Evolutionary conservation across 2,888 invertebrate genomes (phyloP).

Genomic region (Lasioglossum leucozonium): DNA sequence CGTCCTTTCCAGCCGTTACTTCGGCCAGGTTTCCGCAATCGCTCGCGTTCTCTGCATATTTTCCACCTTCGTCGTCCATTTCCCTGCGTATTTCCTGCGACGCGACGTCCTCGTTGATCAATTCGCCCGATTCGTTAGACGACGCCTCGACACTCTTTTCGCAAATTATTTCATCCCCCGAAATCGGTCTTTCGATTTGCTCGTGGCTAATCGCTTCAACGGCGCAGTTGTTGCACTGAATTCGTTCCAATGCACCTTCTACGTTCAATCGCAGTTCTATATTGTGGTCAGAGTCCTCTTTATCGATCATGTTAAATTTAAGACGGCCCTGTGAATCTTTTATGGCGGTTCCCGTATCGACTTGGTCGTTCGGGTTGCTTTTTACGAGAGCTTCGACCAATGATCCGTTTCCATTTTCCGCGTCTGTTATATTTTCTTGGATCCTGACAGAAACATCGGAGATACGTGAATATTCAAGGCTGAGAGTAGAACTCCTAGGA

Average conservation of each 20-base stretch:
- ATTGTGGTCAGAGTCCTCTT: not conserved
- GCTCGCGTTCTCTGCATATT: not conserved
- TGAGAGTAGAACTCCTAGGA: not conserved
- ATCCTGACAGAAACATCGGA: not conserved
- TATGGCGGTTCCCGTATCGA: not conserved
- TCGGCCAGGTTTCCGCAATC: constrained; percentile 14
- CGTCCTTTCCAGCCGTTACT: not conserved
- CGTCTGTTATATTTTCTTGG: not conserved
- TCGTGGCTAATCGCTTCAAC: not conserved
- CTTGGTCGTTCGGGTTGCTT: not conserved
- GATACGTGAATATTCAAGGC: not conserved
- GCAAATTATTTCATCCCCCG: not conserved
- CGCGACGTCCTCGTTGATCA: not conserved
- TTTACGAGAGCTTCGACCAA: not conserved
- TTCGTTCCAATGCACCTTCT: not conserved
- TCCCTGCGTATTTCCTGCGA: not conserved
- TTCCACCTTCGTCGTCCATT: not conserved
- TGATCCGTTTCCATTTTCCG: not conserved
- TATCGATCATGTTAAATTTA: not conserved
- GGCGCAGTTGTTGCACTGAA: no score
- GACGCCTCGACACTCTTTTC: not conserved
- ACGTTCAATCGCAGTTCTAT: not conserved
- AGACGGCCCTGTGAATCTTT: not conserved
- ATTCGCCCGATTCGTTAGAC: not conserved
- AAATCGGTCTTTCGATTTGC: not conserved